Evolutionary conservation across 2,888 invertebrate genomes (phyloP), one percentile per base, ranked within the genome.

Genomic region (Lobophora halterata): DNA sequence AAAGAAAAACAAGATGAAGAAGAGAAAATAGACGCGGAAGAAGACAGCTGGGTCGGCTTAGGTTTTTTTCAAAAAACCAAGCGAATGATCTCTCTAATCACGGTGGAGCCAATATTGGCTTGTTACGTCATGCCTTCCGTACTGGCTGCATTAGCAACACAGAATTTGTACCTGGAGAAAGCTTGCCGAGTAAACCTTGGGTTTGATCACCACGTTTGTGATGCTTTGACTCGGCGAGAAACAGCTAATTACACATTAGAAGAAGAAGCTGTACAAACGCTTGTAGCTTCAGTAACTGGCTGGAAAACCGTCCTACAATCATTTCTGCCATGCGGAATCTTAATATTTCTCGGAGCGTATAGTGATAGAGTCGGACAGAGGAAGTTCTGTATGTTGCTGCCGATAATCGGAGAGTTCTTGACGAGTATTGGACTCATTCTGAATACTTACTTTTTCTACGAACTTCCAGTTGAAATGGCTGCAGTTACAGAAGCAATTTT

Each of bases 221-320:
- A 93, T 59, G 94, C 95, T 0, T 76, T 96, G 18, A 92, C 93
- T 1, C 88, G 89, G 33, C 89, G 95, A 61, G 90, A 94, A 53
- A 95, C 95, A 9, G 89, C 90, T 5, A 88, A 88, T 49, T 88
- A 76, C 48, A 83, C 78, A 30, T 77, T 82, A 11, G 90, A 91
- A 72, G 91, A 91, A 69, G 89, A 89, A 67, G 89, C 90, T 2
- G 92, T 94, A 0, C 93, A 94, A 69, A 91, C 91, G 44, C 76
- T 93, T 54, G 93, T 94, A 1, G 95, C 95, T 0, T 91, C 92
- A 2, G 95, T 95, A 88, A 92, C 93, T 35, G 93, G 95, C 9
- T 95, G 95, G 95, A 95, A 95, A 70, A 95, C 95, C 5, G 92
- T 95, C 31, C 79, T 96, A 19, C 95, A 95, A 74, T 95, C 95